Conservation (phyloP, 2,113 vertebrate species). For the Pseudorhombus dupliciocellatus region DNA sequence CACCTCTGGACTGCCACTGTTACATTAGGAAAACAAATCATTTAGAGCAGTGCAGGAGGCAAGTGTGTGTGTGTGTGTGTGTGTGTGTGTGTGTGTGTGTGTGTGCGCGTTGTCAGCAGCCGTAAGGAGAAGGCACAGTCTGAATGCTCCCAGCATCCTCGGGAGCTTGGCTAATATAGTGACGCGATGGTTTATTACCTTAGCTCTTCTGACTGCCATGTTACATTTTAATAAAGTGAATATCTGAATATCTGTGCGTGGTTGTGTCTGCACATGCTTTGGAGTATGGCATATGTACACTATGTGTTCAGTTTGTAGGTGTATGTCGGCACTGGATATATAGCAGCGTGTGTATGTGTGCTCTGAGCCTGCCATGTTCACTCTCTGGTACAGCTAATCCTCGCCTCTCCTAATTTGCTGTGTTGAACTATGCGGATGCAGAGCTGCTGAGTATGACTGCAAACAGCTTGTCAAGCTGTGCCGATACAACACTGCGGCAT, state of each 20-base stretch:
- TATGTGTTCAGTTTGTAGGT: constrained; percentile 16
- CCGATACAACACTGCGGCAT: constrained; percentile 69
- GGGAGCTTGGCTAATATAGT: constrained; percentile 24
- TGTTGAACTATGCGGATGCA: constrained; percentile 69
- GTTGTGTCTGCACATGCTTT: constrained; percentile 38
- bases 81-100: constrained; percentile 7
- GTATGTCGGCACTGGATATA: constrained; percentile 17
- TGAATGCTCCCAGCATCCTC: constrained; percentile 42
- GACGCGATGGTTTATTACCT: constrained; percentile 49
- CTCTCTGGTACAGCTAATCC: constrained; percentile 72
- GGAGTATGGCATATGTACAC: constrained; percentile 38
- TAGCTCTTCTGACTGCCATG: constrained; percentile 53
- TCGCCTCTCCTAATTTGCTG: constrained; percentile 76
- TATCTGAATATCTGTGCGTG: constrained; percentile 30
- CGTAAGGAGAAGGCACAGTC: constrained; percentile 49
- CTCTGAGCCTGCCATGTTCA: constrained; percentile 69
- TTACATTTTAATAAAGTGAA: constrained; percentile 42
- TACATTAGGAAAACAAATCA: constrained; percentile 63
- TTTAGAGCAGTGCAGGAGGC: constrained; percentile 37
- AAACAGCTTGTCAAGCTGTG: constrained; percentile 75
- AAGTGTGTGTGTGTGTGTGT: constrained; percentile 18
- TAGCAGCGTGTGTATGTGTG: constrained; percentile 30
- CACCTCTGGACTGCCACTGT: constrained; percentile 63
- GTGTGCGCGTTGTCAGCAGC: constrained; percentile 40
- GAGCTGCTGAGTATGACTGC: constrained; percentile 73